Evolutionary conservation across 2,888 invertebrate genomes (phyloP), one percentile per base, ranked within the genome.

Genomic region (Brenthis hecate): DNA sequence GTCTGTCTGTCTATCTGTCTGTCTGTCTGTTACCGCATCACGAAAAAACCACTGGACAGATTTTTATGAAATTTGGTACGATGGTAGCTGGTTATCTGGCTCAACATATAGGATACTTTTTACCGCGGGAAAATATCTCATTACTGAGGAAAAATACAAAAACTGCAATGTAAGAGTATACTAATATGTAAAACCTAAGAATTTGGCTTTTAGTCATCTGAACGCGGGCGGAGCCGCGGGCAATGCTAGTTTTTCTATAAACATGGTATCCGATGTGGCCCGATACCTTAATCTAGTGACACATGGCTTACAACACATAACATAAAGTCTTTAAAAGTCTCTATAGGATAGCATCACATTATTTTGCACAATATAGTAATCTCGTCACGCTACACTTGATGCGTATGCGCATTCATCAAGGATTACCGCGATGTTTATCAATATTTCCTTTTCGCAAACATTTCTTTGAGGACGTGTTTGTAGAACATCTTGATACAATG

Each of bases 341-440:
- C 51, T 16, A 53, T 16, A 16, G n/a, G 16, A 51, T 16, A 53
- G 51, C 11, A 43, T 43, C 32, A 53, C 53, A 64, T 68, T 50
- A 64, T 64, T 68, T 91, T 91, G 88, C 87, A 89, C 91, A 91
- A 91, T 81, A 78, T 83, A 76, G 77, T 92, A 91, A 92, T 89
- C 91, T 83, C 71, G 82, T 86, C 89, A 92, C 89, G 92, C 75
- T 88, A 89, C 92, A 92, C 92, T 92, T 92, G 91, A 91, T 88
- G 84, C 86, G 87, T 91, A 91, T 89, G 65, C 66, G 76, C 81
- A 84, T 89, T 88, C 82, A 86, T 76, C 78, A 66, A 73, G 89
- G 90, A 91, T 91, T 91, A 91, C 81, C 76, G 76, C 80, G 81
- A 91, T 91, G 84, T 84, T 88, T 89, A 91, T 91, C 90, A 86